phyloP scores from a whole-genome alignment of 2,113 vertebrate species.

The Actinemys pallida region DNA sequence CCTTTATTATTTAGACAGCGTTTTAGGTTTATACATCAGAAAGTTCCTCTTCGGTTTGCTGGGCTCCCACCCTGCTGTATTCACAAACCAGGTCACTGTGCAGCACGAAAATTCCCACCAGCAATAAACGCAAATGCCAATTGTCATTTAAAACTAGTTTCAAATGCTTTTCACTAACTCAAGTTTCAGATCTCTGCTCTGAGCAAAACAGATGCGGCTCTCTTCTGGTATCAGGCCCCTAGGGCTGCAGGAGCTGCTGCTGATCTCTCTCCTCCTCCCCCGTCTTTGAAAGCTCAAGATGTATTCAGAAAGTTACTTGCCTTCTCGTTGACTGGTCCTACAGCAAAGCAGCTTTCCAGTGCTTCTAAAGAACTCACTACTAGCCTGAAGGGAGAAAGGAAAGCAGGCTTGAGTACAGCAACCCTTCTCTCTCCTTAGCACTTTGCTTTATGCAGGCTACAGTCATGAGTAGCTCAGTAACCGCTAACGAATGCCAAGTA shows the following conservation, averaged over 20 bases:
- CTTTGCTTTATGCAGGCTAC: constrained; percentile 68
- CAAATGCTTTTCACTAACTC: constrained; percentile 61
- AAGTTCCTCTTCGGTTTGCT: constrained; percentile 36
- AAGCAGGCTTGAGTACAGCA: constrained; percentile 78
- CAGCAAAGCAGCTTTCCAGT: constrained; percentile 97
- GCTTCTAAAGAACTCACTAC: constrained; percentile 98
- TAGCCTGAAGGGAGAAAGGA: constrained; percentile 87
- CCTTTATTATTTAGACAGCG: not conserved
- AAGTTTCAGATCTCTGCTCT: constrained; percentile 48
- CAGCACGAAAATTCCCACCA: constrained; percentile 40
- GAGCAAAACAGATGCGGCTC: constrained; percentile 52
- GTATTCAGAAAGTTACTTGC: constrained; percentile 83
- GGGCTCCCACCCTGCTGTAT: constrained; percentile 49
- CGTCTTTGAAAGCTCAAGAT: constrained; percentile 65
- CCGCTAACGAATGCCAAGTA: constrained; percentile 79
- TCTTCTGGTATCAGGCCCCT: constrained; percentile 37
- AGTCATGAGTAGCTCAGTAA: constrained; percentile 75
- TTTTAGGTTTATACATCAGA: not conserved
- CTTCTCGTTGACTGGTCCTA: constrained; percentile 94
- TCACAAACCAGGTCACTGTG: constrained; percentile 63
- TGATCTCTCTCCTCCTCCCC: constrained; percentile 57
- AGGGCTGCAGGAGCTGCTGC: constrained; percentile 63
- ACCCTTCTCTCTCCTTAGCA: constrained; percentile 65
- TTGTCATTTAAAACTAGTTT: constrained; percentile 62
- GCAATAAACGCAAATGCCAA: constrained; percentile 39